Percentiles rank a stretch among this genome's conserved stretches.
Evolutionary conservation across 1,140 invertebrate species (phyloP).

Genomic region (Belonocnema kinseyi): DNA sequence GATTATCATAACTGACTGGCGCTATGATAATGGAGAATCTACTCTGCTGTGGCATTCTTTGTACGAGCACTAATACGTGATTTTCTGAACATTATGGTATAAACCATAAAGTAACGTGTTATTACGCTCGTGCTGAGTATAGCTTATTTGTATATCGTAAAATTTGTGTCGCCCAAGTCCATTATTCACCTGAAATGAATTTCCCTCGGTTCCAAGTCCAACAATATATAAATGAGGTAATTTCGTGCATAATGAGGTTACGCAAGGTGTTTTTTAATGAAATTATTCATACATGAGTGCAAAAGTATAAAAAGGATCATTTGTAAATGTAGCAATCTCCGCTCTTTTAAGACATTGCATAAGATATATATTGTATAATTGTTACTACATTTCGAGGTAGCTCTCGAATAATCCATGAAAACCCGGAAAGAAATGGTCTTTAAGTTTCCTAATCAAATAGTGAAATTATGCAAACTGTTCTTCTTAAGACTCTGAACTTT

Average conservation of each 20-base stretch:
- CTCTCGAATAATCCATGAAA: too few relatives aligned
- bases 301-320: too few relatives aligned
- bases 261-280: not conserved
- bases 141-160: constrained; percentile 11
- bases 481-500: not conserved
- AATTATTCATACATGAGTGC: not conserved
- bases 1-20: constrained; percentile 42
- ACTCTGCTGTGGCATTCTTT: not conserved
- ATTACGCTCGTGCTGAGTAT: constrained; percentile 17
- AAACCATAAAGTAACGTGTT: not conserved
- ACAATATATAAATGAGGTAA: not conserved
- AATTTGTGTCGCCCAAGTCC: not conserved
- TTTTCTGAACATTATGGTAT: not conserved
- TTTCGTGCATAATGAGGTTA: not conserved
- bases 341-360: too few relatives aligned
- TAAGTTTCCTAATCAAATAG: not conserved
- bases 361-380: too few relatives aligned
- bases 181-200: constrained; percentile 31
- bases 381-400: too few relatives aligned
- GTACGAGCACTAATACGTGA: not conserved
- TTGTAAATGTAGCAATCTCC: too few relatives aligned
- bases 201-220: constrained; percentile 27
- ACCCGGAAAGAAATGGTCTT: not conserved
- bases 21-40: constrained; percentile 28
- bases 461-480: not conserved